Evolutionary conservation across 2,113 vertebrate species (phyloP), one percentile per base, ranked within the genome.

Genomic region (Cyprichromis sp.): DNA sequence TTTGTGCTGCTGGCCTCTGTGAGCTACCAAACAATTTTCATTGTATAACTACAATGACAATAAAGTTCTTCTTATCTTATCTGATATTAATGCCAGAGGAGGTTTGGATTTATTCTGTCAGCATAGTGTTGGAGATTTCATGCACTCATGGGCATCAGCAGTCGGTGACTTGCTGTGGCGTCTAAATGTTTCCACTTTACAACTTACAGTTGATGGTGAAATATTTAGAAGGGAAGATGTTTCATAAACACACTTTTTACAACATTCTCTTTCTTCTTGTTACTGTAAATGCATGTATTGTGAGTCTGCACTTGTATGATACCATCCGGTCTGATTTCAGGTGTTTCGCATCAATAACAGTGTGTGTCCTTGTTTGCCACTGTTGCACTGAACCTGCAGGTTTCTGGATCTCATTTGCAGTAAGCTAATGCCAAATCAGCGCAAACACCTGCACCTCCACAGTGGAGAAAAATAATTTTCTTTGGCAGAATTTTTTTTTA

Each of bases 351-450:
- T 88, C 83, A 85, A 3, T 84, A 86, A 89, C 66, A 88, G 81
- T 36, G 42, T 86, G 82, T 87, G 90, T 86, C 88, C 87, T 86
- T 79, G 80, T 88, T 88, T 88, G 80, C 73, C 83, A 6, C 55
- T 86, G 87, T 83, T 89, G 89, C 86, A 81, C 71, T 85, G 84
- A 86, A 87, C 81, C 59, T 4, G 63, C 66, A 80, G 81, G 73
- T 86, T 71, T 84, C 80, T 87, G 86, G 36, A 66, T 89, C 42
- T 81, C 54, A 86, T 84, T 91, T 83, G 54, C 84, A 86, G 85
- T 91, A 90, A 86, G 90, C 57, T 81, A 87, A 92, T 86, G 54
- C 47, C 68, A 73, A 52, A 34, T 66, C 66, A 66, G 83, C 40
- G 31, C 73, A 68, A 52, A 63, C 9, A 14, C 31, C 9, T 79